Percentiles rank a stretch among this genome's conserved stretches.
These are phyloP conservation scores for Drosophila truncata DNA, from an alignment of 1,140 invertebrate genomes.

Conservation along the genomic window DNA sequence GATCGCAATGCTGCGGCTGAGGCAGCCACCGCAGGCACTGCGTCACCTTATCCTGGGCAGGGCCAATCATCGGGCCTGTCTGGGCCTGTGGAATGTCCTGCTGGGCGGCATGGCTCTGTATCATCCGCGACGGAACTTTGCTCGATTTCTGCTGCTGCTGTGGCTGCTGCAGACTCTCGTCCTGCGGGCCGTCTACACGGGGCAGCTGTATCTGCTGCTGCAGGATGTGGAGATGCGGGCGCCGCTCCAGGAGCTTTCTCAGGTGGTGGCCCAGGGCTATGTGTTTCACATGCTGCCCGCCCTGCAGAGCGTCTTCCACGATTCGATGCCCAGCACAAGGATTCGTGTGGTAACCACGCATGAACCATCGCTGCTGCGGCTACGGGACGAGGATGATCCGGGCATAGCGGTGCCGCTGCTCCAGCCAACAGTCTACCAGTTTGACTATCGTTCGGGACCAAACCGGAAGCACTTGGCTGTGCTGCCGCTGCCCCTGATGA, in stretches of 20 bases:
- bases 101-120: constrained; percentile 41
- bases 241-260: constrained; percentile 37
- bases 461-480: constrained; percentile 25
- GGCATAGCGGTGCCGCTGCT: constrained; percentile 59
- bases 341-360: not conserved
- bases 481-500: constrained; percentile 54
- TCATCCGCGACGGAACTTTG: constrained; percentile 64
- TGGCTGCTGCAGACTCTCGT: constrained; percentile 73
- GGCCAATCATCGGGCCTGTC: constrained; percentile 55
- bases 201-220: constrained; percentile 68
- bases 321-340: constrained; percentile 22
- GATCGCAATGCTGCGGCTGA: constrained; percentile 38
- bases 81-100: constrained; percentile 58
- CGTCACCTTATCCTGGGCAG: constrained; percentile 59
- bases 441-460: constrained; percentile 39
- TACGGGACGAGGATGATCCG: constrained; percentile 48
- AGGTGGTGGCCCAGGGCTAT: constrained; percentile 56
- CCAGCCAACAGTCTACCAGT: constrained; percentile 39
- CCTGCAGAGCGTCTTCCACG: constrained; percentile 39
- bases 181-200: constrained; percentile 71
- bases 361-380: not conserved
- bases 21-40: constrained; percentile 2
- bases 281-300: constrained; percentile 57
- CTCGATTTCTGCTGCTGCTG: constrained; percentile 57
- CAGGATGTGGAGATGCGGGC: constrained; percentile 63